Evolutionary conservation across 2,797 vertebrate genomes (phyloP).

Genomic region (Acanthurus lineatus): DNA sequence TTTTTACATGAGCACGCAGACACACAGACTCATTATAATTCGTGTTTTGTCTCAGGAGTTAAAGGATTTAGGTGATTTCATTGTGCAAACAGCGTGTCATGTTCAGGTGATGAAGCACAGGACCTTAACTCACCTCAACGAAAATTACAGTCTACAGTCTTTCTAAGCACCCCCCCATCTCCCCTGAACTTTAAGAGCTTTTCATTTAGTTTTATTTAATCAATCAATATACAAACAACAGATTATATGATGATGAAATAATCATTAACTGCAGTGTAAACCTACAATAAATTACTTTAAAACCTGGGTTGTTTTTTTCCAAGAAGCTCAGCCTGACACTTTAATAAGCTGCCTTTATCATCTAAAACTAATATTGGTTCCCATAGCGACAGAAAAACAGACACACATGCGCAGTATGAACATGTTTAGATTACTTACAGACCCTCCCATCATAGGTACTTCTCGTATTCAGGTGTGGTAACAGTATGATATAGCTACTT

Average conservation of each 20-base stretch:
- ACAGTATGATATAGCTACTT: neutral
- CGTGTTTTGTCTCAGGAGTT: neutral
- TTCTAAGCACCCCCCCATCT: neutral
- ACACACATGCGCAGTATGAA: neutral
- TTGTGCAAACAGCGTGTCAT: slow-evolving; percentile 22
- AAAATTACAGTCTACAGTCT: neutral
- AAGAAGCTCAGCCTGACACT: neutral
- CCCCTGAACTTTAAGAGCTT: neutral
- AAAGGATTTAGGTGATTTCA: neutral
- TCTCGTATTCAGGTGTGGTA: neutral
- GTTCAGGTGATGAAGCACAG: neutral
- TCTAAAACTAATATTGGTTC: neutral
- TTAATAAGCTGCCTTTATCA: neutral
- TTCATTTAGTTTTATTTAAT: neutral
- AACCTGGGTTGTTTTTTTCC: too few species aligned
- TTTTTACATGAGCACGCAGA: neutral
- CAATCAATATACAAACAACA: too few species aligned
- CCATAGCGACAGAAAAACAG: neutral
- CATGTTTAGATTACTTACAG: neutral
- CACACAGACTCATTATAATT: neutral
- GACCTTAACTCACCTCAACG: neutral
- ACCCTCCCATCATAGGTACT: neutral
- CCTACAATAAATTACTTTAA: too few species aligned
- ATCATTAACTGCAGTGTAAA: neutral
- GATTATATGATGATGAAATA: neutral